phyloP scores from a whole-genome alignment of 2,113 vertebrate genomes.

The Rhinolophus ferrumequinum region DNA sequence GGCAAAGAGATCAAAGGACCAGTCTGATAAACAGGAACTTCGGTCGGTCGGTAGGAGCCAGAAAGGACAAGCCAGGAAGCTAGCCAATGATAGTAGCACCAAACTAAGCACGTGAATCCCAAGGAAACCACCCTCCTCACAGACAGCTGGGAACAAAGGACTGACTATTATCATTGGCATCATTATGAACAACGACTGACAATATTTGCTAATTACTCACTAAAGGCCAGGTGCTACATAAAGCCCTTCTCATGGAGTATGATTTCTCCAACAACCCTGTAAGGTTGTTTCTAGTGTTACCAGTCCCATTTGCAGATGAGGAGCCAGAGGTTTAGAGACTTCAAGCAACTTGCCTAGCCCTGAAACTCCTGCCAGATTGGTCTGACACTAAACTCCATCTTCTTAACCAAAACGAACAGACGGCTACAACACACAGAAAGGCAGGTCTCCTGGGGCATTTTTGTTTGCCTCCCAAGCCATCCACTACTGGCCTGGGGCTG shows the following conservation, averaged over 20 bases:
- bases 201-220: neutral
- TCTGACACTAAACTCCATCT: neutral
- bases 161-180: neutral
- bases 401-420: neutral
- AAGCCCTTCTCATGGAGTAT: neutral
- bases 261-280: neutral
- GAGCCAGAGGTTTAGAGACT: neutral
- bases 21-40: neutral
- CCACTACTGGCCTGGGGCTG: neutral
- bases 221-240: no score
- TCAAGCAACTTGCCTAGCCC: neutral
- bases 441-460: neutral
- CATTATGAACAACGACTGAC: neutral
- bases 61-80: neutral
- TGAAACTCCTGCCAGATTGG: neutral
- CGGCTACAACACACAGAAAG: neutral
- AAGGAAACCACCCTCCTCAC: neutral
- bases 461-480: neutral
- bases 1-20: neutral
- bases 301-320: neutral
- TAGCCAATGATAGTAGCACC: neutral
- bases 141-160: neutral
- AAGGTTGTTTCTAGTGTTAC: neutral
- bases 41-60: neutral
- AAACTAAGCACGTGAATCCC: neutral